Evolutionary conservation across 2,888 invertebrate genomes (phyloP).

Genomic region (Acleris laterana): DNA sequence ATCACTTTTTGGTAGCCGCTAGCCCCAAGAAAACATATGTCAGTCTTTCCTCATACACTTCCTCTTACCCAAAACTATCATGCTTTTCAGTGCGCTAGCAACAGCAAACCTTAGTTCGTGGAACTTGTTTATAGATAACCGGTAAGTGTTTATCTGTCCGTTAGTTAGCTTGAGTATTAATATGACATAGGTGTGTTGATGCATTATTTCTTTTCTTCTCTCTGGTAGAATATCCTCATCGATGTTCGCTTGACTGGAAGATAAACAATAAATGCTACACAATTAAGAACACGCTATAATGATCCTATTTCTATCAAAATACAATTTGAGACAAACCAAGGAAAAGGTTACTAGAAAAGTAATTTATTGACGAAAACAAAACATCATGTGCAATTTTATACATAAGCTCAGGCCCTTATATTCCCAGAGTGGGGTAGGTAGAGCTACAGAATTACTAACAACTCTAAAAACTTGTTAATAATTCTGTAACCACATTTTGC

Average conservation of each 20-base stretch:
- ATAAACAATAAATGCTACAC: conserved; percentile 9
- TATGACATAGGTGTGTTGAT: conserved; percentile 58
- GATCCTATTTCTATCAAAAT: no score
- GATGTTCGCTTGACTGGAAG: conserved; percentile 66
- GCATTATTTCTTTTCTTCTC: conserved; percentile 54
- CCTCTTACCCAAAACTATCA: conserved; percentile 69
- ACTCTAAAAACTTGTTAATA: no score
- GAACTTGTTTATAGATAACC: conserved; percentile 65
- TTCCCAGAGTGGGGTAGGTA: no score
- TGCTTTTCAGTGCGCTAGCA: conserved; percentile 67
- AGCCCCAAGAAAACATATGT: conserved; percentile 53
- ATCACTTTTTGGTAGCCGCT: background rate
- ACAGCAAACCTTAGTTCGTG: conserved; percentile 66
- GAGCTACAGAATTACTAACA: no score
- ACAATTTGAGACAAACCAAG: no score
- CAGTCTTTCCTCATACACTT: conserved; percentile 73
- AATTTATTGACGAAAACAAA: no score
- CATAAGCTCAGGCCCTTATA: no score
- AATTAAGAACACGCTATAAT: no score
- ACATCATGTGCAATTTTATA: no score
- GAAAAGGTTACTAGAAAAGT: no score
- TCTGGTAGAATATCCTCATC: conserved; percentile 47
- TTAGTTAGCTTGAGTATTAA: conserved; percentile 58
- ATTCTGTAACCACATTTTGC: no score
- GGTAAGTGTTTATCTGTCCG: conserved; percentile 53